phyloP scores from a whole-genome alignment of 1,140 invertebrate genomes.

The Bombus superbus region DNA sequence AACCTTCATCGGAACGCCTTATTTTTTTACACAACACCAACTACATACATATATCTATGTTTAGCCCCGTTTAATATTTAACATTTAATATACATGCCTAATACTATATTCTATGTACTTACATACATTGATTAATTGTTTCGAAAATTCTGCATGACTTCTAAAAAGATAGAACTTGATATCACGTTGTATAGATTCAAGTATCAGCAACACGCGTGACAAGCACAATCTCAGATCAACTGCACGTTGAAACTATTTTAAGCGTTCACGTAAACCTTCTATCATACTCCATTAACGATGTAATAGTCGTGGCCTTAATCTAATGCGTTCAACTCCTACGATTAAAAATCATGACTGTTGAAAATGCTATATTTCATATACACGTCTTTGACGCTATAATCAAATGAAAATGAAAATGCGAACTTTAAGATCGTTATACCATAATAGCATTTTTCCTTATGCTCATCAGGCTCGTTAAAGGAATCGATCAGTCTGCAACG shows the following conservation, averaged over 20 bases:
- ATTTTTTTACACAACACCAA: not conserved
- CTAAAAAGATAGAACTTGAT: not conserved
- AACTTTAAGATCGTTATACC: not conserved
- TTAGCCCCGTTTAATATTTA: not conserved
- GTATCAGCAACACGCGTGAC: not conserved
- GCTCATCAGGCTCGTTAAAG: slow-evolving; percentile 44
- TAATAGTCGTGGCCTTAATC: not conserved
- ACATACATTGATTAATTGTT: not conserved
- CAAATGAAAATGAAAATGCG: not conserved
- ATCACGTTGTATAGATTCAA: not conserved
- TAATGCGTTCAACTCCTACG: not conserved
- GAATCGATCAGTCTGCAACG: slow-evolving; percentile 58
- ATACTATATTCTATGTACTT: not conserved
- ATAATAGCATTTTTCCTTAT: slow-evolving; percentile 23
- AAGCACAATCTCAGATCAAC: not conserved
- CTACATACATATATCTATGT: not conserved
- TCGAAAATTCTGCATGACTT: not conserved
- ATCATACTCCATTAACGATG: not conserved
- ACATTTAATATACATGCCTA: not conserved
- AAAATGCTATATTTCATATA: not conserved
- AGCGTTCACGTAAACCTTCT: not conserved
- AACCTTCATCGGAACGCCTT: not conserved
- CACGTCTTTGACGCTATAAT: not conserved
- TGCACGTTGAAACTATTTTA: not conserved
- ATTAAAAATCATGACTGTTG: not conserved